Evolutionary conservation across 1,140 invertebrate species (phyloP).

Genomic region (Hylaeus anthracinus): DNA sequence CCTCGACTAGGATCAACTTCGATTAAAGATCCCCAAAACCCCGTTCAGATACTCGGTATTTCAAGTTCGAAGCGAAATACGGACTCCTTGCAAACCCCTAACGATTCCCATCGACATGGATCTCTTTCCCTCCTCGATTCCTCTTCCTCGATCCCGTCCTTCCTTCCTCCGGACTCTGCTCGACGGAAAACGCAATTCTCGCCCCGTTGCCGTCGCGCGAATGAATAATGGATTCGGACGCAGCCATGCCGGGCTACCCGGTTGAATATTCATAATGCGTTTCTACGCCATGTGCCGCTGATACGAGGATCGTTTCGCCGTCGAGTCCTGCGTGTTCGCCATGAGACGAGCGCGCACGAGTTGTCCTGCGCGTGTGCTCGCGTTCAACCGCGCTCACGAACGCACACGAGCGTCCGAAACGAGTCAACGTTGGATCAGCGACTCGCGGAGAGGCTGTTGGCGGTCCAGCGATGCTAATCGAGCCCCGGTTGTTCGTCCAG

Average conservation of each 20-base stretch:
- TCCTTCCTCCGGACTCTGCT: conserved; percentile 8
- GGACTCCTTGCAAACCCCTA: no score
- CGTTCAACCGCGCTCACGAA: not conserved
- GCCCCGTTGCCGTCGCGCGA: conserved; percentile 67
- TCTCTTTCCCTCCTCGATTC: not conserved
- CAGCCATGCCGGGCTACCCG: conserved; percentile 72
- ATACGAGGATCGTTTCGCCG: conserved; percentile 18
- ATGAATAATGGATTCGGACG: conserved; percentile 79
- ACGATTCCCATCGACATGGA: no score
- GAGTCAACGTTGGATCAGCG: conserved; percentile 16
- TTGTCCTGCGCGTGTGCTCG: not conserved
- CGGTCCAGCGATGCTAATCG: conserved; percentile 36
- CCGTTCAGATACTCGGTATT: no score
- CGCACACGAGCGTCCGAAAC: not conserved
- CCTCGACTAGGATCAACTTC: no score
- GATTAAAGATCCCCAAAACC: no score
- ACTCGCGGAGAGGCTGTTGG: not conserved
- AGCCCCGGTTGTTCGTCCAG: conserved; percentile 5
- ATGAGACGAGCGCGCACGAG: conserved; percentile 6
- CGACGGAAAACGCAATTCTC: conserved; percentile 64
- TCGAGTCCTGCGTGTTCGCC: conserved; percentile 5
- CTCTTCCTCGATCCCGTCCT: not conserved
- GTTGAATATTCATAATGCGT: conserved; percentile 78
- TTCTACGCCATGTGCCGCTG: conserved; percentile 42
- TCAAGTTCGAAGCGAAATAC: no score